Base-by-base conservation (phyloP, 1,140 invertebrate genomes). In the Scaptodrosophila lebanonensis region DNA sequence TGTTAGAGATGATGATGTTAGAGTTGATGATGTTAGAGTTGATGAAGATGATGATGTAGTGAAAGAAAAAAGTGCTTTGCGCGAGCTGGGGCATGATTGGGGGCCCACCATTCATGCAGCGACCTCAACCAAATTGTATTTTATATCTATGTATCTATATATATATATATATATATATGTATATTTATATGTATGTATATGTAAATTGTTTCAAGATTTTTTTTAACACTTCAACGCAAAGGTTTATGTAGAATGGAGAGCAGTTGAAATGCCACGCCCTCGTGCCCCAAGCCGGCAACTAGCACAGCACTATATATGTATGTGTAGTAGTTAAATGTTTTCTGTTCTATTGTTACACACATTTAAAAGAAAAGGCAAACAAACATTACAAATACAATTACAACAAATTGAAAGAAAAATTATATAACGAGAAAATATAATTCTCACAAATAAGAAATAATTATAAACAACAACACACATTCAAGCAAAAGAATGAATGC, bases 101-200 rank as follows among this genome's bases (percentile, higher is more conserved):
- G n/a, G n/a, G n/a, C n/a, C n/a, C n/a, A n/a, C n/a, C n/a, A n/a
- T n/a, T n/a, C n/a, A n/a, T n/a, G n/a, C n/a, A n/a, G n/a, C n/a
- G n/a, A n/a, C n/a, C n/a, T n/a, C n/a, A n/a, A n/a, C n/a, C n/a
- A 70, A 53, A 68, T 79, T 73, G 79, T 77, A 77, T 77, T 62
- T 77, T 73, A 79, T 61, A 82, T 77, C 43, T 61, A 57, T 56
- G 49, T 68, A 79, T 53, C 63, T 66, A 77, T 52, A 50, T 30
- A 47, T 56, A 56, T 61, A 56, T 61, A 36, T 59, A 65, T 45
- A 60, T 61, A 44, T 53, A 49, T 65, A 61, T 54, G 58, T 62
- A 56, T 62, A 48, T 62, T 62, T 57, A 50, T 32, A n/a, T n/a
- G n/a, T n/a, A n/a, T 49, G 58, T 61, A 48, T 43, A 48, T 56